phyloP scores from a whole-genome alignment of 1,140 invertebrate species.

The Copidosoma floridanum region DNA sequence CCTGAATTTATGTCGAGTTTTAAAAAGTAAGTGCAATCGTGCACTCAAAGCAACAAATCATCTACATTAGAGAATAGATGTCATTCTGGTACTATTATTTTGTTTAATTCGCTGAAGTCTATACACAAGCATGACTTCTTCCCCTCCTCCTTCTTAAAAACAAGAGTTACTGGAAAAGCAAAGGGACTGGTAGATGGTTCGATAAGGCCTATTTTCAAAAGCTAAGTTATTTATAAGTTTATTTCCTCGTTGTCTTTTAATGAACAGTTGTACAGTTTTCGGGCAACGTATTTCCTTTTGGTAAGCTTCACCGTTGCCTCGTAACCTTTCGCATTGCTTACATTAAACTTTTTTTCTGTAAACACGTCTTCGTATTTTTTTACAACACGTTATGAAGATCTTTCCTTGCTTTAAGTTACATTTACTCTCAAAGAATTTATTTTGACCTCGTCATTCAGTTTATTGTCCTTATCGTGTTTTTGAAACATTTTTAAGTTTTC shows the following conservation, averaged over 20 bases:
- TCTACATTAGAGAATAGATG: no score
- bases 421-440: no score
- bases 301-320: neutral
- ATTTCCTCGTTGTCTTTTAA: neutral
- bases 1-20: neutral
- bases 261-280: neutral
- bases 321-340: neutral
- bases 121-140: no score
- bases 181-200: neutral
- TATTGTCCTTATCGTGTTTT: neutral
- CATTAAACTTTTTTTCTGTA: neutral
- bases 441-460: neutral
- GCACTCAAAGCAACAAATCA: no score
- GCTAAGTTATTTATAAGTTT: neutral
- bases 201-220: neutral
- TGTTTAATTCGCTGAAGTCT: no score
- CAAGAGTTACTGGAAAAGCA: neutral
- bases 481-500: neutral
- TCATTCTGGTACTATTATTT: no score
- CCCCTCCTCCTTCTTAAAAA: neutral
- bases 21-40: neutral
- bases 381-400: neutral
- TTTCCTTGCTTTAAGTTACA: neutral
- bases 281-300: neutral
- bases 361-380: neutral